Base-by-base conservation (phyloP, 2,797 vertebrate species). In the Chelidonichthys spinosus region DNA sequence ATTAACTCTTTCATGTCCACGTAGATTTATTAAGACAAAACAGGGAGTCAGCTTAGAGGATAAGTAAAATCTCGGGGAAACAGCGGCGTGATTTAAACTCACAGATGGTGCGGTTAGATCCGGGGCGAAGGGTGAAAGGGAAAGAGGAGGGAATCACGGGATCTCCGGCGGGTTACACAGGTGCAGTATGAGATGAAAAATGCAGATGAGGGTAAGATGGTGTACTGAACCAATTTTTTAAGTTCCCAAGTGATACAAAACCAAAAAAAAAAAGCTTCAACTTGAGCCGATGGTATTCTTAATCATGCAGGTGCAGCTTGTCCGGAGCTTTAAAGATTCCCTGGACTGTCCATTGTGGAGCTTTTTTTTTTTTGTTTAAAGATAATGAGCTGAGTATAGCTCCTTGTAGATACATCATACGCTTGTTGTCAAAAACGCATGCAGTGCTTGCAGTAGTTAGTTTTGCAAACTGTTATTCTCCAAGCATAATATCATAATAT, bases 131-230 rank as follows among this genome's bases (percentile, higher is more conserved):
- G 81, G 82, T 83, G 55, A 83, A 78, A 70, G 67, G 58, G 25
- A 46, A 69, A 63, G 61, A 73, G 60, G 64, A 64, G 63, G 76
- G 84, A 76, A 50, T 77, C 78, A 52, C 7, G 8, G 64, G 75
- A 75, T 87, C 83, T 91, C 83, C 79, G 65, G 86, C 86, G 88
- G 63, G 72, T 75, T 81, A 82, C 88, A 78, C 87, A 90, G 88
- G 88, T 92, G 89, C 87, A 83, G 79, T 47, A 43, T 36, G 74
- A 90, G 76, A 90, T 87, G 83, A 89, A 87, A 90, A 92, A 92
- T 92, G 87, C 77, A 89, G 85, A 93, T 91, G 85, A 87, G 76
- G 70, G 50, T 42, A 72, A 72, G 69, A 86, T 59, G 73, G 72
- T n/a, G 6, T 63, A 69, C 74, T 86, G 82, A 85, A 85, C 71